These are phyloP conservation scores for Antheraea yamamai DNA, from an alignment of 2,888 invertebrate genomes.

Conservation along the genomic window DNA sequence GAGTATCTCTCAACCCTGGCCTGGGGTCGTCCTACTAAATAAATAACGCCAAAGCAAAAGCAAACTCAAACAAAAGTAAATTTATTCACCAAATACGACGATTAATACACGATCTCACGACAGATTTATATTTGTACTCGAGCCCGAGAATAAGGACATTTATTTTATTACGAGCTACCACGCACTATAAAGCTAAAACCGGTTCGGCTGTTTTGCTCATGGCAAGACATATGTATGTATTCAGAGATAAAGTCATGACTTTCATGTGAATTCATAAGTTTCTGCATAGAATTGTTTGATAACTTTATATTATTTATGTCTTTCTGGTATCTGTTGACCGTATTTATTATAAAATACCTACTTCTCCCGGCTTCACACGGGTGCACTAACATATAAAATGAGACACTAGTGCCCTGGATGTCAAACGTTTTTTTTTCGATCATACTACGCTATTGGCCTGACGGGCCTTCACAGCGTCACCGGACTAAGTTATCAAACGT, in stretches of 20 bases:
- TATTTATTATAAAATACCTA: too few species aligned
- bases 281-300: neutral
- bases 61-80: conserved; percentile 80
- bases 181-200: conserved; percentile 19
- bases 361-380: too few species aligned
- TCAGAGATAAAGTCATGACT: conserved; percentile 10
- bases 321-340: neutral
- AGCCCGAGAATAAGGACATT: conserved; percentile 28
- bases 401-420: too few species aligned
- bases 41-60: conserved; percentile 73
- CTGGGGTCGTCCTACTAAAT: conserved; percentile 74
- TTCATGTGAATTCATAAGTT: conserved; percentile 4
- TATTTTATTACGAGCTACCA: conserved; percentile 24
- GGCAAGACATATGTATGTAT: conserved; percentile 16
- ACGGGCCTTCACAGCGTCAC: too few species aligned
- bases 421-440: too few species aligned
- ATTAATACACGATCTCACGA: conserved; percentile 77
- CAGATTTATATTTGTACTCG: conserved; percentile 65
- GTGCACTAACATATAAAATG: too few species aligned
- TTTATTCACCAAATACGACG: conserved; percentile 80
- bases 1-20: conserved; percentile 65
- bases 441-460: too few species aligned
- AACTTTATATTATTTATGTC: neutral
- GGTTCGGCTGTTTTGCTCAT: conserved; percentile 18
- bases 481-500: too few species aligned